Percentiles rank a stretch among this genome's conserved stretches.
Evolutionary conservation across 2,888 invertebrate genomes (phyloP).

Genomic region (Drosophila mercatorum): DNA sequence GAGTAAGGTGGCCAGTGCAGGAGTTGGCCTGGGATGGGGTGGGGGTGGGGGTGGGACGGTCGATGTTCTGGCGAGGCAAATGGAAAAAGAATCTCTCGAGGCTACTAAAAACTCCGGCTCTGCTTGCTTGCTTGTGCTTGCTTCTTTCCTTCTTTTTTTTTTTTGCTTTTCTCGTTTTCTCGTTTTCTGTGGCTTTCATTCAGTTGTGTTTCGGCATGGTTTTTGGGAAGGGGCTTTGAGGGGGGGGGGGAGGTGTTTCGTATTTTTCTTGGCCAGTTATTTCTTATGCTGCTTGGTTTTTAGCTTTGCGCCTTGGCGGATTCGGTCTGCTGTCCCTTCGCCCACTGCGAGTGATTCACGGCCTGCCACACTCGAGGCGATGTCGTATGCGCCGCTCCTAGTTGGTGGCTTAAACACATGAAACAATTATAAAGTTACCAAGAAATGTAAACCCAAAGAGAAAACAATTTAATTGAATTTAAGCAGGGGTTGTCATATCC

Average conservation of each 20-base stretch:
- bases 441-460: constrained; percentile 79
- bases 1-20: constrained; percentile 8
- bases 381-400: constrained; percentile 39
- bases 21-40: constrained; percentile 4
- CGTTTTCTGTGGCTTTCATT: constrained; percentile 40
- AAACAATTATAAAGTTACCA: constrained; percentile 78
- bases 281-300: constrained; percentile 75
- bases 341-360: constrained; percentile 21
- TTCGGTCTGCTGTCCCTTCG: constrained; percentile 3
- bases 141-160: neutral
- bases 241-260: constrained; percentile 2
- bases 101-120: constrained; percentile 72
- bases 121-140: constrained; percentile 22
- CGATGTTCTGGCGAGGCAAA: constrained; percentile 34
- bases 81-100: constrained; percentile 70
- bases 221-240: neutral
- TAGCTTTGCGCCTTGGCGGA: constrained; percentile 69
- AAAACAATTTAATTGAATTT: constrained; percentile 80
- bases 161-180: constrained; percentile 11
- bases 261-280: constrained; percentile 69
- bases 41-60: neutral
- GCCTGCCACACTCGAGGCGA: constrained; percentile 19
- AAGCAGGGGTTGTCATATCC: constrained; percentile 81
- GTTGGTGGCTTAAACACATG: constrained; percentile 79
- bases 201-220: constrained; percentile 16